Conservation (phyloP, 2,888 invertebrate species). For the Disparrhopalites patrizii region DNA sequence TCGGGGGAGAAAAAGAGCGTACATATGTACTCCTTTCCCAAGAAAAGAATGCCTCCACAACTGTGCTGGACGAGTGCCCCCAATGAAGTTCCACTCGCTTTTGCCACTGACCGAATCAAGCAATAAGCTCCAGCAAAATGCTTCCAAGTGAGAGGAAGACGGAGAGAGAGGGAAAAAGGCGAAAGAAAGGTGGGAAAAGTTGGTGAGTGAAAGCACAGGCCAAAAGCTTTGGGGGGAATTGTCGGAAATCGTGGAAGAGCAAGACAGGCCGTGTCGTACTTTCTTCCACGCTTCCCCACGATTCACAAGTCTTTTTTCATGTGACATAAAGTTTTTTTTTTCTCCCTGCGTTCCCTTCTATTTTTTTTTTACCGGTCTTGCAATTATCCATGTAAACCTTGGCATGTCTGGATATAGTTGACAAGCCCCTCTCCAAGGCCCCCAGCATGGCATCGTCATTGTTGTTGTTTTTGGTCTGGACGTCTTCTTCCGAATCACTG, state of each 20-base stretch:
- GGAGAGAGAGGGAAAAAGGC: slow-evolving; percentile 1
- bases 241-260: too few relatives aligned
- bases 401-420: slow-evolving; percentile 37
- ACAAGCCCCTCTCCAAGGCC: slow-evolving; percentile 36
- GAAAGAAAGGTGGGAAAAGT: not conserved
- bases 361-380: slow-evolving; percentile 28
- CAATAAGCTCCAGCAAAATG: too few relatives aligned
- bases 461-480: not conserved
- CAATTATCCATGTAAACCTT: slow-evolving; percentile 39
- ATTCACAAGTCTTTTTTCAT: too few relatives aligned
- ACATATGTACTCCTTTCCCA: too few relatives aligned
- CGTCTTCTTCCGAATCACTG: slow-evolving; percentile 5
- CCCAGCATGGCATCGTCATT: slow-evolving; percentile 37
- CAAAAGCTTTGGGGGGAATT: too few relatives aligned
- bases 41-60: too few relatives aligned
- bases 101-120: slow-evolving; percentile 2
- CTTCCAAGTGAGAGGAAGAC: not conserved
- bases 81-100: not conserved
- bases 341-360: too few relatives aligned
- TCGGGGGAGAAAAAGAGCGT: too few relatives aligned
- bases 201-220: not conserved
- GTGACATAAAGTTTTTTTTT: too few relatives aligned
- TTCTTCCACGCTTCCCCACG: too few relatives aligned
- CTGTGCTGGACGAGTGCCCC: too few relatives aligned
- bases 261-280: too few relatives aligned